Conservation (phyloP, 2,888 invertebrate genomes). For the Drosophila merina region DNA sequence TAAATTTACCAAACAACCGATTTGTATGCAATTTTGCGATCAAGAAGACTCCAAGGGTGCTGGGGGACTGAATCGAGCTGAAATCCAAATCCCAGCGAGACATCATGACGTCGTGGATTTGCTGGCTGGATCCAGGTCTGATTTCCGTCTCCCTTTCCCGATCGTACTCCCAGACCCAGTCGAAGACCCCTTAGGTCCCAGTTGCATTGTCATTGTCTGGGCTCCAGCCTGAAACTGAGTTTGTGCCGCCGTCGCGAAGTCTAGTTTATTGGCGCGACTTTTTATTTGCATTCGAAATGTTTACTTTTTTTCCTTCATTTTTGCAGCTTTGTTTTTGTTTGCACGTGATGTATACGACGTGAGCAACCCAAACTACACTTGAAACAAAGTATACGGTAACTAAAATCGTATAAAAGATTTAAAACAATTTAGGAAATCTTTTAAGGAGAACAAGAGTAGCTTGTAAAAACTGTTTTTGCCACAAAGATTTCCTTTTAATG, state of each 20-base stretch:
- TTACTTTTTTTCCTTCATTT: conserved; percentile 15
- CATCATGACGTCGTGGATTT: conserved; percentile 80
- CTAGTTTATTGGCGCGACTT: conserved; percentile 83
- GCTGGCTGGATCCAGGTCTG: conserved; percentile 39
- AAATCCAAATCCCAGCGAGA: conserved; percentile 81
- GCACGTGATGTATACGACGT: conserved; percentile 73
- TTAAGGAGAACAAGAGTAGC: too few species aligned
- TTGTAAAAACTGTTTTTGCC: too few species aligned
- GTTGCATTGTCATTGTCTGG: conserved; percentile 55
- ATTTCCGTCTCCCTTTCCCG: conserved; percentile 7
- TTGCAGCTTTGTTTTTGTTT: conserved; percentile 26
- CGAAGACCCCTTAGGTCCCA: conserved; percentile 9
- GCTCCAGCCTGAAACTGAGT: conserved; percentile 24
- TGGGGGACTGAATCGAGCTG: conserved; percentile 29
- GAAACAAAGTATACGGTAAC: neutral
- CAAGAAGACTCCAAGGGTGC: conserved; percentile 14
- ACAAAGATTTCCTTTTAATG: too few species aligned
- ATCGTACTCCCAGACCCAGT: conserved; percentile 1
- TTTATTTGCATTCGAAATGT: conserved; percentile 81
- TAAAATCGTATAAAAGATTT: neutral
- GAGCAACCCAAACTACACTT: conserved; percentile 26
- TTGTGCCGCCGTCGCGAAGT: conserved; percentile 73
- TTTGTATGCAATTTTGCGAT: conserved; percentile 80
- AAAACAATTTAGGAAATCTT: neutral
- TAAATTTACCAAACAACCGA: conserved; percentile 81